These are phyloP conservation scores for Spilosoma lubricipeda DNA, from an alignment of 2,888 invertebrate species.

Conservation along the genomic window DNA sequence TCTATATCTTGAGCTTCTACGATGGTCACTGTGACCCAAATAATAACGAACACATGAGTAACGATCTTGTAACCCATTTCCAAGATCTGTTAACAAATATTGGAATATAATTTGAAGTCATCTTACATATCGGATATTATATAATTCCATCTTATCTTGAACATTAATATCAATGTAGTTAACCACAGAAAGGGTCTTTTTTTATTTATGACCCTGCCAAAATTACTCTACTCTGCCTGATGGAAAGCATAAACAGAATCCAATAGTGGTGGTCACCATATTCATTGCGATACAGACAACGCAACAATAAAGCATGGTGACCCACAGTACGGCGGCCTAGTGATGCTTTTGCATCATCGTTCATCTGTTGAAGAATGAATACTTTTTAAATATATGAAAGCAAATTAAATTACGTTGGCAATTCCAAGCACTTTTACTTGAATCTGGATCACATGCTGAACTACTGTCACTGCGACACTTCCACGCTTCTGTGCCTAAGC, in stretches of 20 bases:
- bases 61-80: not conserved
- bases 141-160: too few species aligned
- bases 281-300: too few species aligned
- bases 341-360: too few species aligned
- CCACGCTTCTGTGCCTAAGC: not conserved
- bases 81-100: not conserved
- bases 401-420: not conserved
- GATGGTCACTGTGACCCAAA: not conserved
- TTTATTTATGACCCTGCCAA: too few species aligned
- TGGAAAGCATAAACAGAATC: too few species aligned
- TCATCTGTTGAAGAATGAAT: not conserved
- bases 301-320: too few species aligned
- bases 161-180: not conserved
- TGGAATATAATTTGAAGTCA: too few species aligned
- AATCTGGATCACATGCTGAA: not conserved
- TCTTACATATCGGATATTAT: too few species aligned
- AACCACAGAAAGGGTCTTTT: not conserved
- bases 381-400: not conserved
- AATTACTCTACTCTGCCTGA: too few species aligned
- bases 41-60: not conserved
- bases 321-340: too few species aligned
- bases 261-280: too few species aligned
- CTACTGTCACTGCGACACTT: slow-evolving; percentile 3
- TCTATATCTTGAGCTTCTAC: slow-evolving; percentile 22
- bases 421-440: not conserved